phyloP scores from a whole-genome alignment of 2,888 invertebrate genomes.

The Morpho helenor region DNA sequence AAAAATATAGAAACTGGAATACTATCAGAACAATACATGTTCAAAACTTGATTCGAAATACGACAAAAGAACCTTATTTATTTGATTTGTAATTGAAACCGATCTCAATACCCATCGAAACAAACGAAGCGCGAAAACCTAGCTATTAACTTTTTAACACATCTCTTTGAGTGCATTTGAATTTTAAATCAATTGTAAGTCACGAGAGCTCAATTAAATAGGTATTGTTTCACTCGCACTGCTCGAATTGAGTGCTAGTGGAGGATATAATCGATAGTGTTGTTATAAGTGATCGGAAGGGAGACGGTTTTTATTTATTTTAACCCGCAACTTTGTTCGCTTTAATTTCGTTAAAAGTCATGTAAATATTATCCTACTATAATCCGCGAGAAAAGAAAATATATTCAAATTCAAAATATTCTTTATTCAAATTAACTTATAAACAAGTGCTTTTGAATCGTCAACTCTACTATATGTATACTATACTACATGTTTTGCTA shows the following conservation, averaged over 20 bases:
- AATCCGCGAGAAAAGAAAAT: no score
- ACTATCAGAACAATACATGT: no score
- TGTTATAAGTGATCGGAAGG: slow-evolving; percentile 16
- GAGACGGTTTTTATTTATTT: slow-evolving; percentile 1
- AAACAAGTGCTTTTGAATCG: no score
- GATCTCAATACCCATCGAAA: slow-evolving; percentile 12
- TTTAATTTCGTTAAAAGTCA: no score
- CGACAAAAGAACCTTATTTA: slow-evolving; percentile 7
- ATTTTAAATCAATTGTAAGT: slow-evolving; percentile 46
- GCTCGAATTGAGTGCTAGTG: slow-evolving; percentile 25
- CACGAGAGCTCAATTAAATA: slow-evolving; percentile 40
- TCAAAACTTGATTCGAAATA: no score
- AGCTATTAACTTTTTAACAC: slow-evolving; percentile 33
- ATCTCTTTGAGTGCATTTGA: slow-evolving; percentile 37
- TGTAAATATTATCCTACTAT: no score
- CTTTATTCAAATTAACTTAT: no score
- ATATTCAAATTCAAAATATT: no score
- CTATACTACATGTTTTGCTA: no score
- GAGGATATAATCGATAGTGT: slow-evolving; percentile 37
- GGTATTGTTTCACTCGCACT: slow-evolving; percentile 35
- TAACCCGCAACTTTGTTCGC: not conserved
- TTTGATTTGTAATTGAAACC: slow-evolving; percentile 13
- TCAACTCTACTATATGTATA: no score
- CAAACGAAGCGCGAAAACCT: slow-evolving; percentile 20
- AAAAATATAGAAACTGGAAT: no score